Base-by-base conservation (phyloP, 2,113 vertebrate genomes). In the Muntiacus reevesi region DNA sequence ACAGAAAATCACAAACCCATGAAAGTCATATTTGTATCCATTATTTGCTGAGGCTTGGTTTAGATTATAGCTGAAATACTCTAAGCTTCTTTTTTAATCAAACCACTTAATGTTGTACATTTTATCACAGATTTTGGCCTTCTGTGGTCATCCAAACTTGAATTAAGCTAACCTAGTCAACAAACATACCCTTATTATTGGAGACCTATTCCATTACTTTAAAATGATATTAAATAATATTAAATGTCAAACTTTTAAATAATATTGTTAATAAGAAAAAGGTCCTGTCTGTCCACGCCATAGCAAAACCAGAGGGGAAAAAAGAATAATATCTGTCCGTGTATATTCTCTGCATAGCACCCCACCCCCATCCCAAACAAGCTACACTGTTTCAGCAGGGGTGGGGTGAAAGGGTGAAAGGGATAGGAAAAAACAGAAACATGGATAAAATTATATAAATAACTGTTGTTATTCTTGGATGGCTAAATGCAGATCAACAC, bases 371-470 rank as follows among this genome's bases (percentile, higher is more conserved):
- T 89, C 76, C 96, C 94, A 97, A 95, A 98, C 98, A 98, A 98
- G 98, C 98, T 94, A 82, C 98, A 97, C 97, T 94, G 97, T 98
- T 98, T 98, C 96, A 94, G 97, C 96, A 98, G 94, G 95, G 98
- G 98, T 78, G 95, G 98, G 98, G 98, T 64, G 91, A 98, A 98
- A 98, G 97, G 98, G 98, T 98, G 98, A 98, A 98, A 98, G 98
- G 97, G 95, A 96, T 98, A 98, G 98, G 98, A 98, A 97, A 99
- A 99, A 99, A 99, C 98, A 99, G 98, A 99, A 98, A 98, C 98
- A 84, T 43, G 98, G 98, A 99, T 99, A 98, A 98, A 98, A 99
- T 99, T 99, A 99, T 99, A 99, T 99, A 99, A 99, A 99, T 99
- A 99, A 98, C 98, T 98, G 98, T 98, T 99, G 98, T 99, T 99